phyloP scores from a whole-genome alignment of 2,113 vertebrate genomes.

The Bubo scandiacus region DNA sequence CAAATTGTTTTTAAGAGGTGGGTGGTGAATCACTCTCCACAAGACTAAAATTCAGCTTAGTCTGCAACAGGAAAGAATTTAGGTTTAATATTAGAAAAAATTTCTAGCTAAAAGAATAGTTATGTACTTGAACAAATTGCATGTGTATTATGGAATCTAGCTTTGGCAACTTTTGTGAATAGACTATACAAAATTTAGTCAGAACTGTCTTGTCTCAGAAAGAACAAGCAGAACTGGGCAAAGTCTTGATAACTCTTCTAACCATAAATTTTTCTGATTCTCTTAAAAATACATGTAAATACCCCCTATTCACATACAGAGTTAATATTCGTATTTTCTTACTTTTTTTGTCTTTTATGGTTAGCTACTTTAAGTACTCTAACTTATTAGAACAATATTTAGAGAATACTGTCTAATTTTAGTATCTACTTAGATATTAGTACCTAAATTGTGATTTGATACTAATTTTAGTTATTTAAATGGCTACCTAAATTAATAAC shows the following conservation, averaged over 20 bases:
- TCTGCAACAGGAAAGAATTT: background rate
- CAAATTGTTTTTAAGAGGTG: background rate
- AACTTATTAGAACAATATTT: background rate
- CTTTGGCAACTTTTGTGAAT: background rate
- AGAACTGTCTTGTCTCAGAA: background rate
- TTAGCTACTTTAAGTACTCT: background rate
- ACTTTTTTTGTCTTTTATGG: background rate
- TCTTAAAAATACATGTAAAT: background rate
- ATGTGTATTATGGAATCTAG: background rate
- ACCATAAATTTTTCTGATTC: background rate
- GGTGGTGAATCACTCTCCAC: background rate
- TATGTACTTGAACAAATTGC: background rate
- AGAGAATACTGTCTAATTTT: background rate
- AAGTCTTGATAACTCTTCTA: background rate
- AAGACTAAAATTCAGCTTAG: background rate
- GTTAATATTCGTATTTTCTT: background rate
- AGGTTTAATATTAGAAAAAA: background rate
- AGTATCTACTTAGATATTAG: background rate
- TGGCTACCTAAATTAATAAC: background rate
- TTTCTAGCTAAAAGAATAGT: background rate
- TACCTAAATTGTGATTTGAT: background rate
- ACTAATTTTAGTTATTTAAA: background rate
- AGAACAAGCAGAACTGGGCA: background rate
- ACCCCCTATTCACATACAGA: background rate
- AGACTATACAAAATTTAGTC: background rate